These are phyloP conservation scores for Leucophenga maculata DNA, from an alignment of 2,888 invertebrate genomes.

Conservation along the genomic window DNA sequence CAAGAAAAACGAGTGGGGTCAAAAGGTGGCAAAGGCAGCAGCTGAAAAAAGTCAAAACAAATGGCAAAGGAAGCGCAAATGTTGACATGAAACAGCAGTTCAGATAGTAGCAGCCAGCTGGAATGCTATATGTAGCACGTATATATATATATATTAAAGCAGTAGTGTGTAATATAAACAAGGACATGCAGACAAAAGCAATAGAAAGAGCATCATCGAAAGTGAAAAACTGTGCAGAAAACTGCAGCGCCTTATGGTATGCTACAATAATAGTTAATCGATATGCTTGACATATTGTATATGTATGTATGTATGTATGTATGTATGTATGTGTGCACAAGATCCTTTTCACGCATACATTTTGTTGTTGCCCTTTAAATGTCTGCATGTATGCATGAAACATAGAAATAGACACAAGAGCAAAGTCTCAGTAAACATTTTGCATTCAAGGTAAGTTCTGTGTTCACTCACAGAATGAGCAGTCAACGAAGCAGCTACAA, in stretches of 20 bases:
- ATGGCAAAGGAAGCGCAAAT: conserved; percentile 14
- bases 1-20: background rate
- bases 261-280: conserved; percentile 18
- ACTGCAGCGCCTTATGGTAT: background rate
- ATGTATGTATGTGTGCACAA: background rate
- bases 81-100: conserved; percentile 1
- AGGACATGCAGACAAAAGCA: background rate
- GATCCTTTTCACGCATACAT: background rate
- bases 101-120: background rate
- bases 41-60: conserved; percentile 5
- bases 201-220: background rate
- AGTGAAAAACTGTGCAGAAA: background rate
- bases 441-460: background rate
- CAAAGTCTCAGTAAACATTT: background rate
- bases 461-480: background rate
- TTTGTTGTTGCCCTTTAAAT: background rate
- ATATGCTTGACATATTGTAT: conserved; percentile 16
- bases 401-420: conserved; percentile 18
- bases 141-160: background rate
- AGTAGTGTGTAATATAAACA: background rate
- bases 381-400: background rate
- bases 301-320: background rate
- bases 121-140: too few species aligned
- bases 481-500: background rate
- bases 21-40: background rate